phyloP scores from a whole-genome alignment of 2,113 vertebrate genomes.

The Egretta garzetta region DNA sequence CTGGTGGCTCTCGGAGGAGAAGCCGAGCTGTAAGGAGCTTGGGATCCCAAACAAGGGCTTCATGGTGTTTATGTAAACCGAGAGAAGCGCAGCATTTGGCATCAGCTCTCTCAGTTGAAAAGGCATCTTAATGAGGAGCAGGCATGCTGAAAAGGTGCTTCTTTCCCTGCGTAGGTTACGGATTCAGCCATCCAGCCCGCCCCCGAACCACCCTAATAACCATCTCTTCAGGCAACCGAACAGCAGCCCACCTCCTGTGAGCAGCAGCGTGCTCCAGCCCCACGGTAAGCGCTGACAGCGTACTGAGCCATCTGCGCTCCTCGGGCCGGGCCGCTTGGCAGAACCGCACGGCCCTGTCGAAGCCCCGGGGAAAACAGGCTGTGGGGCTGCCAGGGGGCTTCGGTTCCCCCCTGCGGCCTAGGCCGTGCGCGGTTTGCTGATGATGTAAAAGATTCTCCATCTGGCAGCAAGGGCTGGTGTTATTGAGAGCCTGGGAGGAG shows the following conservation, averaged over 20 bases:
- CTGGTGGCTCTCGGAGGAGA: background rate
- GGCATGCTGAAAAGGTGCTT: background rate
- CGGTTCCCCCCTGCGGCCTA: rapidly evolving
- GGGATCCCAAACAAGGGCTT: background rate
- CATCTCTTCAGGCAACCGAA: conserved; percentile 95
- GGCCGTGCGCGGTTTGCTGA: background rate
- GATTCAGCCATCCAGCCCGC: conserved; percentile 97
- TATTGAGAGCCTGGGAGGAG: background rate
- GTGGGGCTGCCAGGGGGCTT: background rate
- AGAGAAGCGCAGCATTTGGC: rapidly evolving
- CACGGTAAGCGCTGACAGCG: conserved; percentile 79
- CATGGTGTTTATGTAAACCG: background rate
- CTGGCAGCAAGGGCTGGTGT: conserved; percentile 18
- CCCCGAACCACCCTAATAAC: conserved; percentile 94
- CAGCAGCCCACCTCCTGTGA: conserved; percentile 90
- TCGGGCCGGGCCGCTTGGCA: background rate
- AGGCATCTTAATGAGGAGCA: background rate
- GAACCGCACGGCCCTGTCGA: rapidly evolving
- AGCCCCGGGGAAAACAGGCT: rapidly evolving
- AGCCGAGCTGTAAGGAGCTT: background rate
- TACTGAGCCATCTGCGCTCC: background rate
- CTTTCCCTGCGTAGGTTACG: conserved; percentile 83
- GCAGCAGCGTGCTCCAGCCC: conserved; percentile 85
- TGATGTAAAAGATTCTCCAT: conserved; percentile 20
- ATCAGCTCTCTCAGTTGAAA: background rate